Evolutionary conservation across 2,888 invertebrate species (phyloP).

Genomic region (Flexamia atlantica): DNA sequence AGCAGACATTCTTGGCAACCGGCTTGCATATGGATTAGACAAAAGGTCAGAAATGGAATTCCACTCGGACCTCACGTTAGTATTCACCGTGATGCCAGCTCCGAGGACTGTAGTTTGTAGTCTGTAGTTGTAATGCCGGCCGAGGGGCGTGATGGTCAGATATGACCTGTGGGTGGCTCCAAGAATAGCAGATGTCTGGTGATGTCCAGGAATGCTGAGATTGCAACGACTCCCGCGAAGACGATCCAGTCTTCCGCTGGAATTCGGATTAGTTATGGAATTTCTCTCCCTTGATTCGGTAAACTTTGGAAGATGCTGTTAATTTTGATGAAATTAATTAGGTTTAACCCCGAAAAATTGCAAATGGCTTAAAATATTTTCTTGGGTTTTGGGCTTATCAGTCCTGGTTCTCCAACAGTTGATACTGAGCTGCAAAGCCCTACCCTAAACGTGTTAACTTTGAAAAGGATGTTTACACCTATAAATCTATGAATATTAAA

Average conservation of each 20-base stretch:
- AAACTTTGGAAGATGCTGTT: too few species aligned
- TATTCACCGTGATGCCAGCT: neutral
- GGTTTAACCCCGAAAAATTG: too few species aligned
- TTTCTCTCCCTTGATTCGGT: too few species aligned
- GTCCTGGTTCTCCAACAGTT: too few species aligned
- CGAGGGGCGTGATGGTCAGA: neutral
- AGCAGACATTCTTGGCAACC: neutral
- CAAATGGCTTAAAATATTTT: too few species aligned
- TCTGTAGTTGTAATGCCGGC: slow-evolving; percentile 8
- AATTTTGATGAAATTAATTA: too few species aligned
- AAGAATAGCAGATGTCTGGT: slow-evolving; percentile 35
- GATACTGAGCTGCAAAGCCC: too few species aligned
- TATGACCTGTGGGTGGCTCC: slow-evolving; percentile 16
- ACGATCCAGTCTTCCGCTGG: neutral
- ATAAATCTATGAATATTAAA: too few species aligned
- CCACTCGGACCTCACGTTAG: slow-evolving; percentile 5
- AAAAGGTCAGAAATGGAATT: neutral
- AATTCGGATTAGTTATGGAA: neutral
- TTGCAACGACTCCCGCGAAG: neutral
- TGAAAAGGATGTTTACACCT: too few species aligned
- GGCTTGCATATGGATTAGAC: neutral
- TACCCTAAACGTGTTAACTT: too few species aligned
- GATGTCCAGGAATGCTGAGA: slow-evolving; percentile 35
- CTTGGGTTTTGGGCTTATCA: too few species aligned
- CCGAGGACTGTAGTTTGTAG: neutral